phyloP scores from a whole-genome alignment of 2,888 invertebrate genomes.

The Drosophila eohydei region DNA sequence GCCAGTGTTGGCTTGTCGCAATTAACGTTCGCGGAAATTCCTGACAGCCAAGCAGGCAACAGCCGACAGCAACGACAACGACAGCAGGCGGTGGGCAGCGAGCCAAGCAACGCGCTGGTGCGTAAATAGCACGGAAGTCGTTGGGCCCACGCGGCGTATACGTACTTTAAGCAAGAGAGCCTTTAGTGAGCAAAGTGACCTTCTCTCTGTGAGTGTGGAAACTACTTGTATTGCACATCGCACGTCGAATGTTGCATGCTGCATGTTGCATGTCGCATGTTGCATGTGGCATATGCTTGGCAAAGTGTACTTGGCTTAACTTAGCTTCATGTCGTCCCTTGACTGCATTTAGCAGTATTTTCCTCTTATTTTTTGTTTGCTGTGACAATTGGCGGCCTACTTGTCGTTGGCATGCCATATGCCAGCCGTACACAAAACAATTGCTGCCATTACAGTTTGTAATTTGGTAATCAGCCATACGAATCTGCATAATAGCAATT shows the following conservation, averaged over 20 bases:
- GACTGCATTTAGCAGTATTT: slow-evolving; percentile 39
- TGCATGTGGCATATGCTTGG: slow-evolving; percentile 25
- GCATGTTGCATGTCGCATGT: slow-evolving; percentile 27
- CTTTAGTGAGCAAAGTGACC: slow-evolving; percentile 12
- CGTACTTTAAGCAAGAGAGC: slow-evolving; percentile 57
- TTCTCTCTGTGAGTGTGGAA: slow-evolving; percentile 27
- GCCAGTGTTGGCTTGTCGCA: slow-evolving; percentile 74
- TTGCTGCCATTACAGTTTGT: slow-evolving; percentile 80
- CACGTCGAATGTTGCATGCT: not conserved
- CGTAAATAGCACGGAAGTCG: slow-evolving; percentile 79
- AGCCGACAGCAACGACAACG: not conserved
- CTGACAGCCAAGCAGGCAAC: slow-evolving; percentile 54
- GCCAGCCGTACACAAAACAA: slow-evolving; percentile 66
- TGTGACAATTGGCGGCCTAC: slow-evolving; percentile 70
- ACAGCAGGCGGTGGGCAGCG: slow-evolving; percentile 23
- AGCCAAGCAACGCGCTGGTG: slow-evolving; percentile 63
- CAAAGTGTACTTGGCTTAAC: slow-evolving; percentile 36
- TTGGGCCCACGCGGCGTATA: slow-evolving; percentile 69
- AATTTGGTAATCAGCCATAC: slow-evolving; percentile 78
- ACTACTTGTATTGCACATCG: slow-evolving; percentile 7
- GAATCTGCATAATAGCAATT: slow-evolving; percentile 82
- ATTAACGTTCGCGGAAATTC: slow-evolving; percentile 80
- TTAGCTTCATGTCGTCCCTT: slow-evolving; percentile 27
- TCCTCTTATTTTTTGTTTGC: slow-evolving; percentile 24
- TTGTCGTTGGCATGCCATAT: slow-evolving; percentile 67